Base-by-base conservation (phyloP, 1,140 invertebrate genomes). In the Chironomus tepperi region DNA sequence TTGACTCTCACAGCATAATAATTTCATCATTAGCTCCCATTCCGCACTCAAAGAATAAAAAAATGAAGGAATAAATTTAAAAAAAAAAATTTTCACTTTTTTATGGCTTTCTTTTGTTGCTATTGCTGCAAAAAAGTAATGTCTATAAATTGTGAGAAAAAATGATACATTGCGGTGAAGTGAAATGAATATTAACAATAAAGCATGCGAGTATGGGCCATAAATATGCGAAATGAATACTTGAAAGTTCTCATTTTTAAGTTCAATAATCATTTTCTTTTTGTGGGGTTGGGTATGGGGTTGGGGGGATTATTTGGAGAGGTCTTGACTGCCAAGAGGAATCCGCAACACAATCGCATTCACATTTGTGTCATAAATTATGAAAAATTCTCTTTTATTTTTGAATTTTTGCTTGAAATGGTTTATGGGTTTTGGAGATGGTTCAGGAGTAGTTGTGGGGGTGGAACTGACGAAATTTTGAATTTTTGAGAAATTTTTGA, bases 171-270 rank as follows among this genome's bases (percentile, higher is more conserved):
- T 57, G 47, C 47, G 47, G 47, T 57, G 47, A n/a, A 34, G 12
- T 57, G 47, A 57, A 57, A 57, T 57, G 47, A 57, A 57, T 57
- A 57, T 57, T 57, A 57, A 57, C 47, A 57, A 57, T 57, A n/a
- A 57, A 34, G 24, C 24, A 57, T n/a, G 47, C 47, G 47, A 34
- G 24, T 2, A 34, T 2, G 5, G 47, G 47, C 47, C 47, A 57
- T 57, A 57, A 57, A 57, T 57, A 57, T 57, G 47, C 47, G 47
- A 57, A 57, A 57, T 57, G 47, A 57, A 57, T 57, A 57, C 47
- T 57, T 57, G 47, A 57, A 57, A 57, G 47, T 57, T 34, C 47
- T 57, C 47, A 57, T 57, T 57, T n/a, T 57, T 57, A n/a, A 57
- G 47, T 57, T 57, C 47, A 57, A 57, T 57, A 57, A 57, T 57